These are phyloP conservation scores for Dasysyrphus albostriatus DNA, from an alignment of 2,888 invertebrate species.

Conservation along the genomic window DNA sequence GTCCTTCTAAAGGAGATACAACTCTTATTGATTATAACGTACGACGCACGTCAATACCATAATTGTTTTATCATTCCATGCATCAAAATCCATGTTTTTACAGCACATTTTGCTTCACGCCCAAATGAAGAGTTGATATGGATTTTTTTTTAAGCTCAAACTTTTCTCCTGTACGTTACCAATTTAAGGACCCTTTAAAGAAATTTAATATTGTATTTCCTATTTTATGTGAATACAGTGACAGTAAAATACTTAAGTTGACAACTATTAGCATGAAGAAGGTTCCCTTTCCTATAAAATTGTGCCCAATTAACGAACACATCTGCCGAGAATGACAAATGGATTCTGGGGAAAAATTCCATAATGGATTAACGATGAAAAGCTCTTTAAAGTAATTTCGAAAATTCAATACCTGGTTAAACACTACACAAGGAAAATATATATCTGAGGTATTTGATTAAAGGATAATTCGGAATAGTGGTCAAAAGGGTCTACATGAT, in stretches of 20 bases:
- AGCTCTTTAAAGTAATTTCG: slow-evolving; percentile 2
- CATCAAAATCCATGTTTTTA: too few species aligned
- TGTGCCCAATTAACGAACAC: not conserved
- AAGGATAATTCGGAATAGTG: not conserved
- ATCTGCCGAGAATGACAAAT: not conserved
- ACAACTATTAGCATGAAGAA: not conserved
- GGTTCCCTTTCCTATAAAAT: not conserved
- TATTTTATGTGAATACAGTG: too few species aligned
- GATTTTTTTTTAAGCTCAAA: too few species aligned
- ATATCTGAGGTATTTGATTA: not conserved
- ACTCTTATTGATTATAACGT: too few species aligned
- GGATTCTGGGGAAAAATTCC: not conserved
- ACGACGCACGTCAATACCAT: too few species aligned
- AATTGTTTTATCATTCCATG: too few species aligned
- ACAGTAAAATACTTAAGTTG: not conserved
- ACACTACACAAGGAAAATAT: not conserved
- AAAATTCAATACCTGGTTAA: slow-evolving; percentile 19
- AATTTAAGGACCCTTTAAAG: too few species aligned
- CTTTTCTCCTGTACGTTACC: too few species aligned
- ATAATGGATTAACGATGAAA: slow-evolving; percentile 2
- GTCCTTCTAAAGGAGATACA: too few species aligned
- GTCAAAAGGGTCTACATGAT: slow-evolving; percentile 9
- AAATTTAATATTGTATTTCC: too few species aligned
- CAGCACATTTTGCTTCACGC: too few species aligned
- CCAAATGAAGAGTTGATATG: too few species aligned